Base-by-base conservation (phyloP, 1,140 invertebrate genomes). In the Nylanderia fulva region DNA sequence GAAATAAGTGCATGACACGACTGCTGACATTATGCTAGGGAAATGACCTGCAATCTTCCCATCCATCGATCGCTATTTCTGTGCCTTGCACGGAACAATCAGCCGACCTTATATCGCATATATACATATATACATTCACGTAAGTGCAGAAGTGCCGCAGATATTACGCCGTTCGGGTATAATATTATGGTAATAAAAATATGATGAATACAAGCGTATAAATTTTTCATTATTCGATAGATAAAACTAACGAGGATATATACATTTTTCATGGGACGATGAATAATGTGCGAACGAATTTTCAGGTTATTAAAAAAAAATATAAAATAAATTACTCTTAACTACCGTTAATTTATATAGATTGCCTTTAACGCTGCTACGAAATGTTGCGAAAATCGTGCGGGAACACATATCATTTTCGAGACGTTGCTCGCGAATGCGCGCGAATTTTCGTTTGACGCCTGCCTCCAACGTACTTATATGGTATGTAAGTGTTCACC, bases 11-110 rank as follows among this genome's bases (percentile, higher is more conserved):
- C 77, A 72, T 71, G 77, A 82, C 77, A 71, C 66, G 77, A 69
- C 27, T 54, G 77, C 66, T 82, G 68, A 82, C 68, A 71, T 82
- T 71, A 71, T 58, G 36, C 77, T 52, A 33, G 36, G 36, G 36
- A 71, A 82, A 82, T 82, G 72, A 71, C 52, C 66, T 71, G 45
- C 66, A 82, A 82, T 82, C 77, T 71, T 82, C 18, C 11, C 33
- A 79, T 79, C 52, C 64, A 82, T 82, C 77, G 77, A 58, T 36
- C 77, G 77, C 66, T 82, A 42, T 71, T 82, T 82, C 66, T 82
- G 66, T 72, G 52, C 77, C 66, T 82, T 82, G 77, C 77, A 82
- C 77, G 77, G 66, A 82, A 82, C 77, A 66, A 82, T 60, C 77
- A 58, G 52, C 36, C 52, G 52, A 42, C 21, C 39, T 39, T 60